A percentile compares a stretch with the other conserved stretches of the same genome.
Conservation (phyloP, 2,113 vertebrate genomes). For the Typhlomys cinereus region DNA sequence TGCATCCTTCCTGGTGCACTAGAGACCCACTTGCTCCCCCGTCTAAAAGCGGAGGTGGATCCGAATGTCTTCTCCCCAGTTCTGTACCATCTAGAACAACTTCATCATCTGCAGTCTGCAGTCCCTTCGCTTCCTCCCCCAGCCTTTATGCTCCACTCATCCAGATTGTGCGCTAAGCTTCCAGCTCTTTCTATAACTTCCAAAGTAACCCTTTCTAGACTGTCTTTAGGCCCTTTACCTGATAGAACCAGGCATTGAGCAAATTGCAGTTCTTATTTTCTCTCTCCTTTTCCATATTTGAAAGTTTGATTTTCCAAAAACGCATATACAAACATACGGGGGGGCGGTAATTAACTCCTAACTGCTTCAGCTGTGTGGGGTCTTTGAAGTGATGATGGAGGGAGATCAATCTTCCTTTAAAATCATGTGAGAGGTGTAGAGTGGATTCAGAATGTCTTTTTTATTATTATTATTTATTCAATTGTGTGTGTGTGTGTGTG, state of each 20-base stretch:
- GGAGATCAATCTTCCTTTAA: constrained; percentile 37
- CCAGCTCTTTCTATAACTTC: neutral
- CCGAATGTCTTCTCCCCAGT: neutral
- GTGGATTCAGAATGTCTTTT: neutral
- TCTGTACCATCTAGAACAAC: neutral
- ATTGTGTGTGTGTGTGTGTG: too few species aligned
- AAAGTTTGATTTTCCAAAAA: constrained; percentile 43
- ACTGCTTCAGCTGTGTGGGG: constrained; percentile 13
- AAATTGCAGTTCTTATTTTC: neutral
- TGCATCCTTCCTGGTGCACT: neutral
- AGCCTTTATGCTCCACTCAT: neutral
- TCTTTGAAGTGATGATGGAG: neutral
- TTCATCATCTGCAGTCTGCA: neutral
- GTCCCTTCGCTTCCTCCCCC: neutral
- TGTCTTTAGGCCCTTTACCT: neutral
- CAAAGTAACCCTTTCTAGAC: constrained; percentile 2
- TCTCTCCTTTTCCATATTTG: constrained; percentile 40
- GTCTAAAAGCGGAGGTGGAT: constrained; percentile 13
- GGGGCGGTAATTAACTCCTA: neutral
- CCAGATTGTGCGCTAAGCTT: neutral
- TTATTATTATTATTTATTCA: too few species aligned
- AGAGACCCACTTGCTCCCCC: neutral
- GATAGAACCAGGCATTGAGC: neutral
- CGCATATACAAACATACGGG: neutral
- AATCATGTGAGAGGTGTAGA: neutral